Evolutionary conservation across 2,797 vertebrate species (phyloP).

Genomic region (Microctenopoma lineatum): DNA sequence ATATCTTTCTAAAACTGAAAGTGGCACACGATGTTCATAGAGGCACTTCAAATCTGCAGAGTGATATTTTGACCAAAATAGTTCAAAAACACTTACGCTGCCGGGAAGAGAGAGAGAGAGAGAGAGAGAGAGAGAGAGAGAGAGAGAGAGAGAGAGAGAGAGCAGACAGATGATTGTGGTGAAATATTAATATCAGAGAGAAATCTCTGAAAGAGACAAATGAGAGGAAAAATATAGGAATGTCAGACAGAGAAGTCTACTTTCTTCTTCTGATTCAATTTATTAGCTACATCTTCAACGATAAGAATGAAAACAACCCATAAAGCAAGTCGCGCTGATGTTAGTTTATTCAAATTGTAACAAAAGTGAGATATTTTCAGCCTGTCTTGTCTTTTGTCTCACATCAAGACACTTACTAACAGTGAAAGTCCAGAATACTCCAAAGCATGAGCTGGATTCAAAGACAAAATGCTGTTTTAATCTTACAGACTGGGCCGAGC

Average conservation of each 20-base stretch:
- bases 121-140: neutral
- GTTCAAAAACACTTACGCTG: slow-evolving; percentile 48
- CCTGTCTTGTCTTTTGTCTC: too few relatives aligned
- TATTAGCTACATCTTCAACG: slow-evolving; percentile 22
- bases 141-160: slow-evolving; percentile 2
- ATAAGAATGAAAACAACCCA: slow-evolving; percentile 11
- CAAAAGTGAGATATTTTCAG: too few relatives aligned
- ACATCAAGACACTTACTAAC: too few relatives aligned
- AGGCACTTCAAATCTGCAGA: slow-evolving; percentile 39
- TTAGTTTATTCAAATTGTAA: too few relatives aligned
- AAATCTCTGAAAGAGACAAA: slow-evolving; percentile 38
- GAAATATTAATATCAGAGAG: slow-evolving; percentile 51
- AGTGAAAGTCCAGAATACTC: too few relatives aligned
- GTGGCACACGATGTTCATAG: slow-evolving; percentile 41
- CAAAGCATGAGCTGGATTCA: neutral
- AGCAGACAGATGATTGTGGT: slow-evolving; percentile 36
- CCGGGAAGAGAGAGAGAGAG: slow-evolving; percentile 12
- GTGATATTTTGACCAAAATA: slow-evolving; percentile 54
- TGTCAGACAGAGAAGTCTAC: slow-evolving; percentile 4
- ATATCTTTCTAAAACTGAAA: slow-evolving; percentile 39
- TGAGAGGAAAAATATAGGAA: neutral
- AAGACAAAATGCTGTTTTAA: neutral
- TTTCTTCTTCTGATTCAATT: slow-evolving; percentile 33
- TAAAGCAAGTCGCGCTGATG: too few relatives aligned
- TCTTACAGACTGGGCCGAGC: neutral